Evolutionary conservation across 2,113 vertebrate genomes (phyloP).

Genomic region (Cochlearius cochlearius): DNA sequence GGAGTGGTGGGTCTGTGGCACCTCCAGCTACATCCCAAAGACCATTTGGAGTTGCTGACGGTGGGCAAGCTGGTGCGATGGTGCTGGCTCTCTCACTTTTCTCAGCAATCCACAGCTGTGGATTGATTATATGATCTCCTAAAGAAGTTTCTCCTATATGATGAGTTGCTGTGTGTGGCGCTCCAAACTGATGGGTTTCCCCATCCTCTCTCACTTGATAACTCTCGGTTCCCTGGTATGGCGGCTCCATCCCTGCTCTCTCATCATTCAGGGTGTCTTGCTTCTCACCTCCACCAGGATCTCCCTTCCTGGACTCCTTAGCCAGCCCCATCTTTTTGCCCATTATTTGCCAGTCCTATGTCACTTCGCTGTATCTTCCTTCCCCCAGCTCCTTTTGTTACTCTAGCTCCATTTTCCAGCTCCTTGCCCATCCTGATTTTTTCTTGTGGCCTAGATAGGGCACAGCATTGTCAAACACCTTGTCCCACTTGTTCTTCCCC

Average conservation of each 20-base stretch:
- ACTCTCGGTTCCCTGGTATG: background rate
- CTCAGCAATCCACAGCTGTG: background rate
- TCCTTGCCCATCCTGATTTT: background rate
- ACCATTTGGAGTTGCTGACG: background rate
- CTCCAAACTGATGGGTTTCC: background rate
- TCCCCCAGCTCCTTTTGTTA: background rate
- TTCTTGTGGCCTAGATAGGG: background rate
- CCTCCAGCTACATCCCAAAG: background rate
- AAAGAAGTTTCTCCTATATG: accelerated
- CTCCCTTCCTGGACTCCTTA: background rate
- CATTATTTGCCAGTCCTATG: background rate
- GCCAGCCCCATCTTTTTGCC: background rate
- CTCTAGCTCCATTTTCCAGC: background rate
- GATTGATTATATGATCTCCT: background rate
- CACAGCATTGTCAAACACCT: background rate
- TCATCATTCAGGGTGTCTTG: background rate
- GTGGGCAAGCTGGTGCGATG: background rate
- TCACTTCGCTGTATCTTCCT: background rate
- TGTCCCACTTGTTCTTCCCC: background rate
- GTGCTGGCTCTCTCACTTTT: background rate
- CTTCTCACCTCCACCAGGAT: background rate
- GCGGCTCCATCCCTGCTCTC: background rate
- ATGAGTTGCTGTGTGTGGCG: no score
- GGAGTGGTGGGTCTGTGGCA: accelerated
- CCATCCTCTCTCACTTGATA: background rate